These are phyloP conservation scores for Syncerus caffer DNA, from an alignment of 2,797 vertebrate genomes.

Conservation along the genomic window DNA sequence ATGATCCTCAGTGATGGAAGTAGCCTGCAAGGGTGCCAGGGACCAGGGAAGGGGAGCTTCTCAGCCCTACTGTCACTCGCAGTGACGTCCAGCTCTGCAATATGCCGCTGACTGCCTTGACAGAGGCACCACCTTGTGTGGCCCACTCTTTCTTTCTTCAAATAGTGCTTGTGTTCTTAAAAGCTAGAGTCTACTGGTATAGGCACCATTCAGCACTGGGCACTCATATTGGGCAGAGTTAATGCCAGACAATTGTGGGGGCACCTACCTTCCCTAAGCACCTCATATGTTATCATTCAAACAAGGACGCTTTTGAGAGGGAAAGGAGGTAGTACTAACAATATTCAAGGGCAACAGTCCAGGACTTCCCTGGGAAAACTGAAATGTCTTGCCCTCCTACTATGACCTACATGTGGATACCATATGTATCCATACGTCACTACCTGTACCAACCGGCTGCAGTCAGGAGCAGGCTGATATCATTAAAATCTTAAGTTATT, in stretches of 20 bases:
- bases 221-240: not conserved
- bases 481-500: not conserved
- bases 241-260: not conserved
- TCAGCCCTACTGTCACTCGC: not conserved
- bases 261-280: not conserved
- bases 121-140: not conserved
- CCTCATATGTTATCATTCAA: not conserved
- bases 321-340: not conserved
- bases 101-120: too few species aligned
- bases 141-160: not conserved
- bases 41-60: not conserved
- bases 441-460: not conserved
- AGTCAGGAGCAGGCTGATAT: not conserved
- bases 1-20: not conserved
- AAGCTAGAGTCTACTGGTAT: not conserved
- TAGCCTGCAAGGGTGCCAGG: not conserved
- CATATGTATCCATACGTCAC: not conserved
- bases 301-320: not conserved
- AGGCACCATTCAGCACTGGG: not conserved
- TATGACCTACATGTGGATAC: not conserved
- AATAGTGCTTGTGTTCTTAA: not conserved
- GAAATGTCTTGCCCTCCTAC: not conserved
- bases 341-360: not conserved
- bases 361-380: not conserved
- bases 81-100: not conserved